Base-by-base conservation (phyloP, 2,113 vertebrate genomes). In the Cephalopterus ornatus region DNA sequence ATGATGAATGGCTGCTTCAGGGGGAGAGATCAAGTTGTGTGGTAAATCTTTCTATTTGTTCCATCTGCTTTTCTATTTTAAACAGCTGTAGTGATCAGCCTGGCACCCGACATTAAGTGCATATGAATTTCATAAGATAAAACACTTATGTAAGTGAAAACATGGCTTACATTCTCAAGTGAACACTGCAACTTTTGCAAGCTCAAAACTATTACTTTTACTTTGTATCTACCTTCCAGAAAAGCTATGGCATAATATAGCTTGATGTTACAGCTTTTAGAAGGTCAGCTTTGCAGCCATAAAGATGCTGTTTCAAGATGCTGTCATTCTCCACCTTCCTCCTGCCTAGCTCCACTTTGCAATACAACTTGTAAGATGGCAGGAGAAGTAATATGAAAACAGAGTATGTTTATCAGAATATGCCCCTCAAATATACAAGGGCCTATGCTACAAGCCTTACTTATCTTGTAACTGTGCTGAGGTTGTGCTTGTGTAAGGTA, bases 1-100 rank as follows among this genome's bases (percentile, higher is more conserved):
- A 62, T 98, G 98, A 98, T 98, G 97, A 95, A 98, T 97, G 97
- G 97, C 85, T 92, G 96, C 95, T 95, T 66, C 89, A 75, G 89
- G 92, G 88, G 62, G 74, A 72, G 73, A 93, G 93, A 90, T 87
- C 96, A 91, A 92, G 91, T 94, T 85, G 73, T 62, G 93, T 39
- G 55, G 85, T 85, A 96, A 82, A 97, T 53, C 91, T 88, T 95
- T 21, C 75, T 91, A 61, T 91, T 93, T 95, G 86, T 88, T 94
- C 93, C 95, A 75, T 89, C 86, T 93, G 95, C 88, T 92, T 80
- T 94, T 73, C 95, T 95, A 95, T 97, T 97, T 96, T 97, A 97
- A 95, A 94, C 90, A 91, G 92, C 89, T 74, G 91, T 47, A 50
- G 62, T 37, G 68, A 93, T 87, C 88, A 77, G 79, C 46, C 74